Base-by-base conservation (phyloP, 1,140 invertebrate genomes). In the Drosophila repleta region DNA sequence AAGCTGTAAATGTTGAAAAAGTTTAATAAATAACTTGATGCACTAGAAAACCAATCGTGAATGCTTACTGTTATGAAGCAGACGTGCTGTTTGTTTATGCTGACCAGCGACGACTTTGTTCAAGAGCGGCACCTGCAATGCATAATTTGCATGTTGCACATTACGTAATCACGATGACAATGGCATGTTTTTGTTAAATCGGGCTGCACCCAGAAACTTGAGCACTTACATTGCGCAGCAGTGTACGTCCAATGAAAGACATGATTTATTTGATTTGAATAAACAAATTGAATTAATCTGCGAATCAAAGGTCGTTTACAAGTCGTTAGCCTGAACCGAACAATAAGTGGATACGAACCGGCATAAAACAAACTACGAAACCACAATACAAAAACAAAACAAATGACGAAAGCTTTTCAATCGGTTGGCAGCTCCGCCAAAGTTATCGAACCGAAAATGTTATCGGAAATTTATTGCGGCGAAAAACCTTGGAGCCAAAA, bases 21-120 rank as follows among this genome's bases (percentile, higher is more conserved):
- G 10, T 15, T 32, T 4, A 4, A n/a, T 41, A 1, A 37, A 8
- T 58, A n/a, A 10, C 2, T n/a, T n/a, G 8, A 7, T 26, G 52
- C 10, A 15, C n/a, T 52, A 29, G 26, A 2, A 8, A 4, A 39
- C 0, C 6, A 8, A n/a, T 10, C 8, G 26, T 7, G 13, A n/a
- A n/a, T 32, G 74, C 80, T 90, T 55, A 91, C 90, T 87, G 39
- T 90, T 77, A 64, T 91, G 90, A 26, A 91, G 64, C 8, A 91
- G 65, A 48, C 90, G 90, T 3, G 68, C 55, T 29, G 57, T 58
- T 56, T 76, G 72, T 21, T 76, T 72, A 52, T 74, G 61, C 62
- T 88, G 82, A 17, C 64, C 51, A 32, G 39, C 43, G n/a, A 87
- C 46, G 26, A 32, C 20, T 49, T 76, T 81, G 65, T 72, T 66